Evolutionary conservation across 2,888 invertebrate genomes (phyloP).

Genomic region (Cremastinae sp.): DNA sequence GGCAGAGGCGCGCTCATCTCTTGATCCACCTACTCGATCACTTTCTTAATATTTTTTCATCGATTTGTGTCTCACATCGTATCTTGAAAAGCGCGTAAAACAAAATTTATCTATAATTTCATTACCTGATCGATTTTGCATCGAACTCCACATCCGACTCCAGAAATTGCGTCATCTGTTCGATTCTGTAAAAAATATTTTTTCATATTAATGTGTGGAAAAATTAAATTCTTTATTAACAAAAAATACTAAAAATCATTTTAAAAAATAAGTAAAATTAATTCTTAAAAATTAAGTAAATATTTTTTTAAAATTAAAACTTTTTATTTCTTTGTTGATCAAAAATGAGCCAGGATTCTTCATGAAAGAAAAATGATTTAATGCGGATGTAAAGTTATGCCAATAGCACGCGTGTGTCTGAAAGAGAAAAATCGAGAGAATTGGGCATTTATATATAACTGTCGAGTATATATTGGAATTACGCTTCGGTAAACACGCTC

Average conservation of each 20-base stretch:
- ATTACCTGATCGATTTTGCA: constrained; percentile 88
- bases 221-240: background rate
- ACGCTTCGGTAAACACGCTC: constrained; percentile 70
- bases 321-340: background rate
- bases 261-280: too few species aligned
- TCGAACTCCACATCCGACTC: constrained; percentile 85
- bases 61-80: too few species aligned
- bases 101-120: constrained; percentile 32
- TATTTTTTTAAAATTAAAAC: too few species aligned
- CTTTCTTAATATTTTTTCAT: constrained; percentile 11
- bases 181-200: constrained; percentile 85
- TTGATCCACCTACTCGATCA: background rate
- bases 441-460: constrained; percentile 28
- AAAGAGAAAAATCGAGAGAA: too few species aligned
- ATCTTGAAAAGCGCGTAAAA: too few species aligned
- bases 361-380: too few species aligned
- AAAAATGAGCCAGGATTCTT: too few species aligned
- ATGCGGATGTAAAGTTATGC: too few species aligned
- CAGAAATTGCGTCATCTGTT: constrained; percentile 86
- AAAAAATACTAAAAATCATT: constrained; percentile 3
- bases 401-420: too few species aligned
- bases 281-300: too few species aligned
- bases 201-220: too few species aligned
- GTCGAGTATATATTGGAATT: constrained; percentile 23
- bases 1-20: background rate